Base-by-base conservation (phyloP, 2,113 vertebrate species). In the Ifrita kowaldi region DNA sequence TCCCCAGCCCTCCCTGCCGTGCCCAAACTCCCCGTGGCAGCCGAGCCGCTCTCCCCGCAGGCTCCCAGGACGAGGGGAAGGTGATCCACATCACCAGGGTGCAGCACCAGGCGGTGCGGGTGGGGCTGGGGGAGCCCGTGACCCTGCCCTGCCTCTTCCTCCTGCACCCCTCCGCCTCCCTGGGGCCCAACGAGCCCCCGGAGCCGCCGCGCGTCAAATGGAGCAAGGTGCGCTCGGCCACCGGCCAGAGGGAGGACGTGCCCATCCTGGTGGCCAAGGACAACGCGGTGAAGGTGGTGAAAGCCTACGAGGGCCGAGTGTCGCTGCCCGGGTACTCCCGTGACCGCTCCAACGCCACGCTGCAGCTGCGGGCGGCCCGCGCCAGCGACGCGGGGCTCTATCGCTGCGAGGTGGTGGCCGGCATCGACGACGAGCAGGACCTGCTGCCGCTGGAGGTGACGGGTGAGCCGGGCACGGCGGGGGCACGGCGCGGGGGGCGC, bases 371-470 rank as follows among this genome's bases (percentile, higher is more conserved):
- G 1, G 98, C 98, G 1, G 97, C 99, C 30, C 98, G 98, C 1
- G 98, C 99, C 91, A 99, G 99, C 37, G 99, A 99, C 76, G 98
- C 98, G 0, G 99, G 99, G 30, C 98, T 99, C 32, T 99, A 99
- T 90, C 99, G 99, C 95, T 99, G 99, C 87, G 98, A 99, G 90
- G 99, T 99, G 55, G 99, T 99, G 90, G 98, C 98, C 3, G 99
- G 99, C 92, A 99, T 99, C 78, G 98, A 99, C 0, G 99, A 99
- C 3, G 99, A 99, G 91, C 99, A 99, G 97, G 99, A 99, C 92
- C 98, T 98, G 37, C 98, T 99, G 86, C 99, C 99, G 4, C 96
- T 99, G 93, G 99, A 99, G 95, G 99, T 99, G 95, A 99, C 98
- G 59, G 99, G 99, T 99, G 90, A 98, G 99, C 33, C 0, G 46